Evolutionary conservation across 2,888 invertebrate species (phyloP).

Genomic region (Choristoneura rosaceana): DNA sequence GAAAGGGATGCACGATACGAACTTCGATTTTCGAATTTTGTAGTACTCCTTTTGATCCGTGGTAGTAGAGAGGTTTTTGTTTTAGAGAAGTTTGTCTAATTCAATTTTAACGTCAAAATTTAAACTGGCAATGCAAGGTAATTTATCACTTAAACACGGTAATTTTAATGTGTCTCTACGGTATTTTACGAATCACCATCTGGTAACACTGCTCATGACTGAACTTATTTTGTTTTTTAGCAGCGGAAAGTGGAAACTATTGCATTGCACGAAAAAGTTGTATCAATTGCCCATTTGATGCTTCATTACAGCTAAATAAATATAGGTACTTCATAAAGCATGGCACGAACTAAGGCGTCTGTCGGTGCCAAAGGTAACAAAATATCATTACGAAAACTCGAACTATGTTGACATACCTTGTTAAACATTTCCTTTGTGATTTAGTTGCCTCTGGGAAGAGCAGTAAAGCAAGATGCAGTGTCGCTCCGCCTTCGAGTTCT

Average conservation of each 20-base stretch:
- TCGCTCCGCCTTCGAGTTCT: slow-evolving; percentile 54
- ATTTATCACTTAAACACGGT: too few relatives aligned
- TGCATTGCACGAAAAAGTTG: neutral
- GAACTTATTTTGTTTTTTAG: slow-evolving; percentile 14
- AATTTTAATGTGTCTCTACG: too few relatives aligned
- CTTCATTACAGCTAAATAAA: neutral
- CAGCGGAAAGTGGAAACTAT: neutral
- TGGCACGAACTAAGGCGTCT: slow-evolving; percentile 71
- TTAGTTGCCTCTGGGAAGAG: slow-evolving; percentile 75
- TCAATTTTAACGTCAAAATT: too few relatives aligned
- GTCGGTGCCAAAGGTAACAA: slow-evolving; percentile 70
- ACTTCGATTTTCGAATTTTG: too few relatives aligned
- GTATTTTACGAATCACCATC: too few relatives aligned
- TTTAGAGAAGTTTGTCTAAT: too few relatives aligned
- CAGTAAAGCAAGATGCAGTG: slow-evolving; percentile 72
- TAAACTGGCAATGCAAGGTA: too few relatives aligned
- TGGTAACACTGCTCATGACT: too few relatives aligned
- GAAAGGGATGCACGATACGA: too few relatives aligned
- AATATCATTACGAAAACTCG: neutral
- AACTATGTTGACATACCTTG: neutral
- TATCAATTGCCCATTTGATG: neutral
- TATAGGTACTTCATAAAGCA: slow-evolving; percentile 37
- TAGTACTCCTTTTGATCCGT: too few relatives aligned
- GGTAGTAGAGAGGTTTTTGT: too few relatives aligned
- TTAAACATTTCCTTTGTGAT: slow-evolving; percentile 42